phyloP scores from a whole-genome alignment of 2,888 invertebrate genomes.

The Neoitamus cyanurus region DNA sequence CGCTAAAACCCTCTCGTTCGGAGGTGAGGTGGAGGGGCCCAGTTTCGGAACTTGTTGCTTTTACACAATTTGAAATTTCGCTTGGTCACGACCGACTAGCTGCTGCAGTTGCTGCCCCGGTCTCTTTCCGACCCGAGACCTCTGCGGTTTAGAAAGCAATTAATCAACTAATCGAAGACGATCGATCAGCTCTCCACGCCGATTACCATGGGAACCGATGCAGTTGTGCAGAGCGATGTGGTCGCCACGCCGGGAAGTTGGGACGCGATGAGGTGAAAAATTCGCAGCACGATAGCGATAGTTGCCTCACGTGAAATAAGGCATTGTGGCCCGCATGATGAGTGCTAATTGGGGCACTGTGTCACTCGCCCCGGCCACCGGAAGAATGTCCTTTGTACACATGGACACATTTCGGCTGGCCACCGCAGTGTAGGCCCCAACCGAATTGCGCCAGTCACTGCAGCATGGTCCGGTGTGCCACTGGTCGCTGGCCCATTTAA shows the following conservation, averaged over 20 bases:
- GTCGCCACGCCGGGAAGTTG: neutral
- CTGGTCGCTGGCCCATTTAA: neutral
- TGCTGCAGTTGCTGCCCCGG: neutral
- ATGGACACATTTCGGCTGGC: neutral
- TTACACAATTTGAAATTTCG: slow-evolving; percentile 18
- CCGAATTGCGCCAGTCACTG: slow-evolving; percentile 7
- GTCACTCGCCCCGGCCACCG: neutral
- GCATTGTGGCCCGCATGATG: neutral
- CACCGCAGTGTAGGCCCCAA: neutral
- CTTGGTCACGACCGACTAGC: slow-evolving; percentile 7
- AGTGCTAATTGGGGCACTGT: neutral
- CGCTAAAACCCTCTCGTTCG: neutral
- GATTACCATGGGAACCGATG: slow-evolving; percentile 2
- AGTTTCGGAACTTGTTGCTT: slow-evolving; percentile 16
- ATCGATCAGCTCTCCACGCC: neutral
- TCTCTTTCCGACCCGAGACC: neutral
- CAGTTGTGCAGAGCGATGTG: neutral
- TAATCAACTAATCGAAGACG: slow-evolving; percentile 23
- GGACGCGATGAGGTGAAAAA: neutral
- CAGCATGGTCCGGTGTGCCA: neutral
- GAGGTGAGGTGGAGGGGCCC: neutral
- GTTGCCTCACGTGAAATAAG: neutral
- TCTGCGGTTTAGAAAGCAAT: slow-evolving; percentile 14
- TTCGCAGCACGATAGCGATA: neutral
- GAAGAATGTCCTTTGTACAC: neutral